These are phyloP conservation scores for Proisotoma minuta DNA, from an alignment of 2,888 invertebrate genomes.

Conservation along the genomic window DNA sequence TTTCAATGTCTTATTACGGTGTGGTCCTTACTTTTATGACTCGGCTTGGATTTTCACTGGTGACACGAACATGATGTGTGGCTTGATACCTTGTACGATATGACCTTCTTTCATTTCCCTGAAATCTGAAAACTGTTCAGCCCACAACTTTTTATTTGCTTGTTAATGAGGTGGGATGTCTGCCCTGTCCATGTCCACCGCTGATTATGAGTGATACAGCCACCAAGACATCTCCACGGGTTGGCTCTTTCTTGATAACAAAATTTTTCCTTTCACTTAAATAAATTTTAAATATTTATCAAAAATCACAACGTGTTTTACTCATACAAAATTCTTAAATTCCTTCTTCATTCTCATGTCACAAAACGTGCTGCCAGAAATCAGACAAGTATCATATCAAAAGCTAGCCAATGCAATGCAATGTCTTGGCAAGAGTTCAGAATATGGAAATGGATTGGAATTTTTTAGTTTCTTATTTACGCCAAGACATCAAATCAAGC, in stretches of 20 bases:
- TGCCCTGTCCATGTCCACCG: too few species aligned
- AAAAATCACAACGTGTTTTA: too few species aligned
- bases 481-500: too few species aligned
- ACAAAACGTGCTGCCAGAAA: slow-evolving; percentile 1
- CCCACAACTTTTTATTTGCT: too few species aligned
- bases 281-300: too few species aligned
- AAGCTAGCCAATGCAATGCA: not conserved
- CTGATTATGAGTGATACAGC: too few species aligned
- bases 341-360: not conserved
- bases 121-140: not conserved
- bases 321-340: slow-evolving; percentile 1
- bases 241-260: slow-evolving; percentile 14
- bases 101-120: too few species aligned
- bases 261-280: too few species aligned
- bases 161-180: not conserved
- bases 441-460: not conserved
- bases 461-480: not conserved
- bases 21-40: slow-evolving; percentile 7
- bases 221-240: slow-evolving; percentile 28
- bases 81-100: too few species aligned
- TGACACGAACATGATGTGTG: slow-evolving; percentile 7
- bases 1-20: too few species aligned
- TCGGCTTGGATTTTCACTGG: slow-evolving; percentile 4
- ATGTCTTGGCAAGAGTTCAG: not conserved
- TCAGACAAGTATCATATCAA: not conserved